Evolutionary conservation across 2,888 invertebrate genomes (phyloP).

Genomic region (Oxytorus armatus): DNA sequence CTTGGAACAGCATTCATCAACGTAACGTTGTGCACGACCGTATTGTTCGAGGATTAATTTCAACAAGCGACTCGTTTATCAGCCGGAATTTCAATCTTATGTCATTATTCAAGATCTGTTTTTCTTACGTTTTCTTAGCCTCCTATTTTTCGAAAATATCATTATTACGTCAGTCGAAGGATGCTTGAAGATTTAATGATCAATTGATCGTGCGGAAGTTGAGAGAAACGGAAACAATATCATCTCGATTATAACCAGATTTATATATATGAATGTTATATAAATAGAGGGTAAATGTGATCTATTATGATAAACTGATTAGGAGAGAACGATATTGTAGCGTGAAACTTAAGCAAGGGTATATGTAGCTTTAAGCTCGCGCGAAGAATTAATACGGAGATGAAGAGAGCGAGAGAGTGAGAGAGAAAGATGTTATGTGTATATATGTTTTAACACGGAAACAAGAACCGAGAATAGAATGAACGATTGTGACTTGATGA

Average conservation of each 20-base stretch:
- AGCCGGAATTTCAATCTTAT: constrained; percentile 69
- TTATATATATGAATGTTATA: too few species aligned
- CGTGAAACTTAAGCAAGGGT: neutral
- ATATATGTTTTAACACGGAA: constrained; percentile 66
- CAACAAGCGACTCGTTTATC: constrained; percentile 63
- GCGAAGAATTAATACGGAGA: constrained; percentile 20
- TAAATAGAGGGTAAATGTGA: too few species aligned
- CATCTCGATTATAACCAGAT: too few species aligned
- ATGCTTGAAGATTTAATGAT: too few species aligned
- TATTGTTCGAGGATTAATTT: constrained; percentile 77
- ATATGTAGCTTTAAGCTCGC: constrained; percentile 13
- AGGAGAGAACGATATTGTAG: neutral
- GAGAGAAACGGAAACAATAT: too few species aligned
- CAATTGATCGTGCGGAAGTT: too few species aligned
- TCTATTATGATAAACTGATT: too few species aligned
- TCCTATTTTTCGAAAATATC: too few species aligned
- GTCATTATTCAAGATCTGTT: constrained; percentile 55
- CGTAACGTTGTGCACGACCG: constrained; percentile 65
- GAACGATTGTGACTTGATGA: constrained; percentile 70
- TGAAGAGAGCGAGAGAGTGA: constrained; percentile 29
- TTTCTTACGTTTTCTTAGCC: neutral
- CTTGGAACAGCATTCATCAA: neutral
- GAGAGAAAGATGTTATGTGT: constrained; percentile 52
- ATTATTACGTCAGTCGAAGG: too few species aligned
- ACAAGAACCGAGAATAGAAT: constrained; percentile 65